A percentile compares a stretch with the other conserved stretches of the same genome.
Conservation (phyloP, 1,140 invertebrate genomes). For the Drosophila guanche region DNA sequence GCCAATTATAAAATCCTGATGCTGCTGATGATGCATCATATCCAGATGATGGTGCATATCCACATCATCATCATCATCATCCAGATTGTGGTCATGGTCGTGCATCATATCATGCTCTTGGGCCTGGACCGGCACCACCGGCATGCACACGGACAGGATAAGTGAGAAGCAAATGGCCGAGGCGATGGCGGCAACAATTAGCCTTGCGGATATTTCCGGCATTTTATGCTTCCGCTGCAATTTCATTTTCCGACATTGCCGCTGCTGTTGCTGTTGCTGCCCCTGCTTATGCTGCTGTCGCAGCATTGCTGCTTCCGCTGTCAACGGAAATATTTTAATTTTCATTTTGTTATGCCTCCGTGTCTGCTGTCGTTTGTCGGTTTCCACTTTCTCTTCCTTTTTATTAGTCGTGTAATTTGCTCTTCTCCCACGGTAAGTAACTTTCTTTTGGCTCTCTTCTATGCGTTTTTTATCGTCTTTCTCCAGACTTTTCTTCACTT, state of each 20-base stretch:
- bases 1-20: slow-evolving; percentile 70
- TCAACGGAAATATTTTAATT: slow-evolving; percentile 80
- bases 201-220: slow-evolving; percentile 82
- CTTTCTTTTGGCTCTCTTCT: slow-evolving; percentile 1
- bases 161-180: slow-evolving; percentile 51
- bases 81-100: slow-evolving; percentile 53
- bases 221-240: slow-evolving; percentile 77
- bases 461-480: slow-evolving; percentile 2
- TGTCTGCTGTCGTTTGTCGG: slow-evolving; percentile 12
- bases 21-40: slow-evolving; percentile 52
- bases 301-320: slow-evolving; percentile 54
- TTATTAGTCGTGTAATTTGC: slow-evolving; percentile 14
- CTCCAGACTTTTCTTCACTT: slow-evolving; percentile 37
- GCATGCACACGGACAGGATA: slow-evolving; percentile 14
- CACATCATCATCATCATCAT: not conserved
- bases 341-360: slow-evolving; percentile 58
- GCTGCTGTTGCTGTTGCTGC: slow-evolving; percentile 8
- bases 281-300: slow-evolving; percentile 27
- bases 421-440: not conserved
- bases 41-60: slow-evolving; percentile 54
- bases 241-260: slow-evolving; percentile 52
- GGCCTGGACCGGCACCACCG: slow-evolving; percentile 19
- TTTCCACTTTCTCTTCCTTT: slow-evolving; percentile 9
- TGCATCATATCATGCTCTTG: slow-evolving; percentile 54
- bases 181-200: slow-evolving; percentile 71